Evolutionary conservation across 1,140 invertebrate species (phyloP).

Genomic region (Agraylea sexmaculata): DNA sequence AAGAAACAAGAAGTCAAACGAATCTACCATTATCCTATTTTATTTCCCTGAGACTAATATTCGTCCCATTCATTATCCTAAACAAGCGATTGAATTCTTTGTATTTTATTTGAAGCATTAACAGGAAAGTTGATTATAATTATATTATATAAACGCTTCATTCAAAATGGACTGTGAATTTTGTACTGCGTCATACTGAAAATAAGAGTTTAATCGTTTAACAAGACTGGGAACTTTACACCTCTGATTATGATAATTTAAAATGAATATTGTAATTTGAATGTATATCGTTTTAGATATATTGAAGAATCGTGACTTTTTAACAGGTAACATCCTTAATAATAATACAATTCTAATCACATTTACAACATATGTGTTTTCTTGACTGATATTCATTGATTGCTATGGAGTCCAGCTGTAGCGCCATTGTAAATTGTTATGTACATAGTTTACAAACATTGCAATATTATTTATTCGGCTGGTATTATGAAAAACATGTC

Average conservation of each 20-base stretch:
- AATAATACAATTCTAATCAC: not conserved
- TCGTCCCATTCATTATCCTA: too few species aligned
- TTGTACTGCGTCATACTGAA: constrained; percentile 1
- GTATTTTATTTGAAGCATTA: too few species aligned
- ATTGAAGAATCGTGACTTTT: not conserved
- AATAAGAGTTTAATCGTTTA: not conserved
- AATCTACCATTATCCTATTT: too few species aligned
- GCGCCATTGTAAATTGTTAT: constrained; percentile 1
- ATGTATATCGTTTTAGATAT: constrained; percentile 3
- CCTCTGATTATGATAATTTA: constrained; percentile 1
- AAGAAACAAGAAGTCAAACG: too few species aligned
- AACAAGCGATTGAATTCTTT: too few species aligned
- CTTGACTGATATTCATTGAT: constrained; percentile 1
- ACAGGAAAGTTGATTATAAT: too few species aligned
- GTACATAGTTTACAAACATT: constrained; percentile 3
- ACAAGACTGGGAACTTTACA: constrained; percentile 1
- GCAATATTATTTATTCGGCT: not conserved
- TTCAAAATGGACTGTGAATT: too few species aligned
- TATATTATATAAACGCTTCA: too few species aligned
- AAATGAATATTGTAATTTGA: not conserved
- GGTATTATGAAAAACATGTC: not conserved
- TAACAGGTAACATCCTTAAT: too few species aligned
- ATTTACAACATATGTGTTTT: constrained; percentile 1
- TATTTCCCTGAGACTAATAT: too few species aligned
- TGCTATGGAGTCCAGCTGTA: not conserved